A percentile compares a stretch with the other conserved stretches of the same genome.
Conservation (phyloP, 2,888 invertebrate species). For the Blera fallax region DNA sequence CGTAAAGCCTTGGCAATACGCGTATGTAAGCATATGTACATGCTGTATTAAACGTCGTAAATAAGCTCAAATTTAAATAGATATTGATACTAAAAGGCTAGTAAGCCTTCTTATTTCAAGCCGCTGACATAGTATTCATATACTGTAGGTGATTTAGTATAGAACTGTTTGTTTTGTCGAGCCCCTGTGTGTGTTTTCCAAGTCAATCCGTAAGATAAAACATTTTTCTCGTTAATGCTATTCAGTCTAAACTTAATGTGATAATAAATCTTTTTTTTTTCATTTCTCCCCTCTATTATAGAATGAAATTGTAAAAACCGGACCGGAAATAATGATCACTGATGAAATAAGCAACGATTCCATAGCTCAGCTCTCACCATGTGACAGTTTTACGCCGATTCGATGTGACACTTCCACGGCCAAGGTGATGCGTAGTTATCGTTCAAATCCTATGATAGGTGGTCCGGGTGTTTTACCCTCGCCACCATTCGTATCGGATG, state of each 20-base stretch:
- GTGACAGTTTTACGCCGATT: conserved; percentile 48
- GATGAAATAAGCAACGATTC: conserved; percentile 57
- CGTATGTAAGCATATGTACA: no score
- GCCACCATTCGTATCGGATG: conserved; percentile 76
- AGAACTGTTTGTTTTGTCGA: not conserved
- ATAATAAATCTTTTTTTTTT: not conserved
- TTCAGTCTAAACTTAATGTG: not conserved
- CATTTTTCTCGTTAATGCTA: not conserved
- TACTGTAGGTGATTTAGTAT: no score
- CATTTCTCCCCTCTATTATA: not conserved
- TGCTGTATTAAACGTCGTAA: no score
- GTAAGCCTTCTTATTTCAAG: no score
- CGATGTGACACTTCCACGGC: conserved; percentile 62
- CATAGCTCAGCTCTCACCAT: conserved; percentile 60
- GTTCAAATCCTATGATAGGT: conserved; percentile 80
- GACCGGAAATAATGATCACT: conserved; percentile 57
- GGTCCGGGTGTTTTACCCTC: conserved; percentile 77
- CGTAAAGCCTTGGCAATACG: no score
- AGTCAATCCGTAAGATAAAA: not conserved
- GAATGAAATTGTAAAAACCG: conserved; percentile 23
- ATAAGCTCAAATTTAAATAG: no score
- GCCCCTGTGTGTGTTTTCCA: not conserved
- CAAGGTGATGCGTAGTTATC: conserved; percentile 77
- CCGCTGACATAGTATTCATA: no score
- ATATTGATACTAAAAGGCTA: no score